Conservation (phyloP, 2,888 invertebrate genomes). For the Lordiphosa andalusiaca region DNA sequence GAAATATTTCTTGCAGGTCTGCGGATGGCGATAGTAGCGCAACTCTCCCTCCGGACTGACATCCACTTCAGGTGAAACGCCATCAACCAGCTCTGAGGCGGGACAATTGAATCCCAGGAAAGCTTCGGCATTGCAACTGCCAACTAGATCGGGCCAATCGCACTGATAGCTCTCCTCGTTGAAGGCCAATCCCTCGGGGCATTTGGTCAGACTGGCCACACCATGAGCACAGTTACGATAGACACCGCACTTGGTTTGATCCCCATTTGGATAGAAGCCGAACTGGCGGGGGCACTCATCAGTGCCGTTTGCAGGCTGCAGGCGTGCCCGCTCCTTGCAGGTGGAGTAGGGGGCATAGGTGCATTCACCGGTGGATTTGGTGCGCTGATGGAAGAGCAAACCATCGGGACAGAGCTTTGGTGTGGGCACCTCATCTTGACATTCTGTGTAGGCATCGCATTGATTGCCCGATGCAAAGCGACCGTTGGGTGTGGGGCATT, state of each 20-base stretch:
- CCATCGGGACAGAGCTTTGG: constrained; percentile 91
- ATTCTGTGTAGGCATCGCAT: constrained; percentile 88
- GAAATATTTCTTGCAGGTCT: constrained; percentile 90
- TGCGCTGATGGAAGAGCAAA: constrained; percentile 85
- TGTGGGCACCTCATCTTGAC: constrained; percentile 85
- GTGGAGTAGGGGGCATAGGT: constrained; percentile 90
- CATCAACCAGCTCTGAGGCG: constrained; percentile 70
- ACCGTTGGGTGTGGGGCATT: constrained; percentile 86
- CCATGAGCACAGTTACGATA: constrained; percentile 92
- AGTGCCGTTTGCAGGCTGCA: constrained; percentile 83
- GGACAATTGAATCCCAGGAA: constrained; percentile 88
- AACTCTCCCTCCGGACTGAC: constrained; percentile 75
- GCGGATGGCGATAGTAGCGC: constrained; percentile 81
- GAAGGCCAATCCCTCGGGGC: constrained; percentile 92
- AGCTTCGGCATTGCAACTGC: constrained; percentile 89
- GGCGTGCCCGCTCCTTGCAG: constrained; percentile 86
- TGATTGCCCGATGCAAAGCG: constrained; percentile 85
- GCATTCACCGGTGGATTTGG: constrained; percentile 84
- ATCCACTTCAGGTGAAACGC: constrained; percentile 74
- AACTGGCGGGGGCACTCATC: constrained; percentile 85
- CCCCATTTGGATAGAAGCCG: constrained; percentile 86
- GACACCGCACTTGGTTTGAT: constrained; percentile 85
- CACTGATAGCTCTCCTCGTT: constrained; percentile 87
- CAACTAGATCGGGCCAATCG: constrained; percentile 93
- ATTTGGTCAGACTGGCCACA: constrained; percentile 85